These are phyloP conservation scores for Muscicapa striata DNA, from an alignment of 2,797 vertebrate genomes.

Conservation along the genomic window DNA sequence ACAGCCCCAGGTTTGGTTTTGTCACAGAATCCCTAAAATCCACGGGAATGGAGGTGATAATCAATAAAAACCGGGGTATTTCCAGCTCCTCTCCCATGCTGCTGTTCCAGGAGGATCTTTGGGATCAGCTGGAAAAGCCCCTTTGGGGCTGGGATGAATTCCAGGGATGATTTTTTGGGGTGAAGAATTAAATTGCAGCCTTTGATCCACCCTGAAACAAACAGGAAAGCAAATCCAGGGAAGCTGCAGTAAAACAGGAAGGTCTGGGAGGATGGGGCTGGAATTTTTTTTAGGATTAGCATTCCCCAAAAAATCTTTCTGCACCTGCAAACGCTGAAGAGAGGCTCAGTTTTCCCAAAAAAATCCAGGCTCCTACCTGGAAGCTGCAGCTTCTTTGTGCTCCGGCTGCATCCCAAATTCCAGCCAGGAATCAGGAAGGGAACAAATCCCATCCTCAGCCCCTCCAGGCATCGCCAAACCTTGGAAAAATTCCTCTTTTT, in stretches of 20 bases:
- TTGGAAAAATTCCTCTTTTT: neutral
- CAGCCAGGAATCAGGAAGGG: accelerated
- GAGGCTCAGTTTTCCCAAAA: neutral
- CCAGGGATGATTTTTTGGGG: neutral
- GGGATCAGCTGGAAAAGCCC: neutral
- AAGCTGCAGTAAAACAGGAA: neutral
- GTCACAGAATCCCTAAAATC: neutral
- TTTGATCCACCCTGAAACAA: neutral
- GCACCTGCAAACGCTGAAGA: neutral
- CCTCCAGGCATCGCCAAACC: neutral
- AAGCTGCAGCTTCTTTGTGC: neutral
- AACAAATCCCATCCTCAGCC: neutral
- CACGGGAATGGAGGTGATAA: neutral
- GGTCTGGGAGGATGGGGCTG: neutral
- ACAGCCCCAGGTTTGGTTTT: too few relatives aligned
- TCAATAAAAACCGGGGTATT: neutral
- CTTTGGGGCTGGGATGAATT: neutral
- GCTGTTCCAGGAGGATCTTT: neutral
- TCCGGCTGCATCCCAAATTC: neutral
- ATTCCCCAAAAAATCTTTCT: neutral
- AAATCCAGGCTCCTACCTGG: neutral
- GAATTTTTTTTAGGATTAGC: neutral
- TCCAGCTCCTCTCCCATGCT: neutral
- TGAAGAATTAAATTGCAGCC: neutral
- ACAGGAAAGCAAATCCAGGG: neutral